Evolutionary conservation across 2,113 vertebrate genomes (phyloP).

Genomic region (Paedocypris sp.): DNA sequence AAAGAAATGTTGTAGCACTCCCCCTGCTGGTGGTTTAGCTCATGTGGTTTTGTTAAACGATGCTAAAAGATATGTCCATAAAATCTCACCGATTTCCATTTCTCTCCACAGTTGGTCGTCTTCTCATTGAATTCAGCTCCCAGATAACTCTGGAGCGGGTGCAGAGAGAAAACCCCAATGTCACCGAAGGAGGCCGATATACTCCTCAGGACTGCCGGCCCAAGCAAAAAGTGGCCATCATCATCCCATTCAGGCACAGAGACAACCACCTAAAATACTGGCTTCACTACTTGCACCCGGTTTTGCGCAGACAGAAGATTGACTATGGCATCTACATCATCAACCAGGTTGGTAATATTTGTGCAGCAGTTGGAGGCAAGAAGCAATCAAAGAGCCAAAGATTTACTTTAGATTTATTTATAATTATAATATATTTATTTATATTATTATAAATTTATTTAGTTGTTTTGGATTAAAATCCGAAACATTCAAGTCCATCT

Average conservation of each 20-base stretch:
- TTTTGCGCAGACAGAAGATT: constrained; percentile 87
- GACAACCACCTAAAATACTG: constrained; percentile 97
- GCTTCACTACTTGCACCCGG: constrained; percentile 96
- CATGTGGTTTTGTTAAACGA: constrained; percentile 22
- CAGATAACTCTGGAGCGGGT: constrained; percentile 95
- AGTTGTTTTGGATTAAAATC: too few relatives aligned
- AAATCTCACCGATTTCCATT: constrained; percentile 21
- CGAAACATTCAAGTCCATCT: too few relatives aligned
- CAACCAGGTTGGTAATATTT: constrained; percentile 72
- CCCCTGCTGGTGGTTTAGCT: constrained; percentile 21
- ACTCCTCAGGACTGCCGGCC: constrained; percentile 77
- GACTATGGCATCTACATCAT: constrained; percentile 94
- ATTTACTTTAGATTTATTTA: too few relatives aligned
- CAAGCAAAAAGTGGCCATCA: constrained; percentile 90
- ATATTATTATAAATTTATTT: too few relatives aligned
- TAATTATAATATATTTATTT: too few relatives aligned
- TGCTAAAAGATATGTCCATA: not conserved
- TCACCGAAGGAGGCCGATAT: constrained; percentile 85
- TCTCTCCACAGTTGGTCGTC: constrained; percentile 74
- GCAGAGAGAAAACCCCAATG: constrained; percentile 91
- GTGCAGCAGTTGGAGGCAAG: too few relatives aligned
- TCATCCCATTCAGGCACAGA: constrained; percentile 93
- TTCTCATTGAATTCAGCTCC: constrained; percentile 95
- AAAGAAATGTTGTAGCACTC: not conserved
- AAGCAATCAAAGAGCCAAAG: too few relatives aligned